Conservation (phyloP, 53 echinoderm and acorn worm genomes). For the Actinopyga echinites region DNA sequence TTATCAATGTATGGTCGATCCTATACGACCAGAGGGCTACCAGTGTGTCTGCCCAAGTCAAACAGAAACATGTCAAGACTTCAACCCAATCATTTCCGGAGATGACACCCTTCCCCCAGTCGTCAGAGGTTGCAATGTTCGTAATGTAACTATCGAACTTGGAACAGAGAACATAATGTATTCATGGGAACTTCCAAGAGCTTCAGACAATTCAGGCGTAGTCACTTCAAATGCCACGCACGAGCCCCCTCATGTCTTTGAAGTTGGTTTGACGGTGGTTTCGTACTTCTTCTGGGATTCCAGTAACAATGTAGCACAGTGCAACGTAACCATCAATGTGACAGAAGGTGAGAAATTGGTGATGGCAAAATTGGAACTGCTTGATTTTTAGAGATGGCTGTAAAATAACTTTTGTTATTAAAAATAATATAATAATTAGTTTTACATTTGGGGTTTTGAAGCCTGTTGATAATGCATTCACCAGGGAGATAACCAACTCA, state of each 20-base stretch:
- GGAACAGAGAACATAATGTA: neutral
- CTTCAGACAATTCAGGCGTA: conserved; percentile 15
- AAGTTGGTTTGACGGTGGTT: conserved; percentile 10
- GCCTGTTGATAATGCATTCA: too few species aligned
- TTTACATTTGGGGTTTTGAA: too few species aligned
- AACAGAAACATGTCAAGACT: neutral
- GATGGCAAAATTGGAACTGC: too few species aligned
- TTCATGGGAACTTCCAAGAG: neutral
- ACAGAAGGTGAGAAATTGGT: conserved; percentile 2
- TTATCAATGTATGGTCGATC: neutral
- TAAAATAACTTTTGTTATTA: too few species aligned
- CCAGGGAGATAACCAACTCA: too few species aligned
- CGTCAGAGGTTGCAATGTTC: neutral
- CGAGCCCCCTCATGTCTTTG: neutral
- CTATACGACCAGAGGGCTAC: neutral
- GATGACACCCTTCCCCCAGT: neutral
- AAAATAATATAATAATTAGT: too few species aligned
- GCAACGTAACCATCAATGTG: conserved; percentile 41
- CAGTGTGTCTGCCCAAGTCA: neutral
- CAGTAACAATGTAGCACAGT: conserved; percentile 4
- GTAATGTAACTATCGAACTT: neutral
- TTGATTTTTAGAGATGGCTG: too few species aligned
- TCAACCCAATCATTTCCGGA: neutral
- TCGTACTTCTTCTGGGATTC: conserved; percentile 16
- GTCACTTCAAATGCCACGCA: neutral